phyloP scores from a whole-genome alignment of 2,113 vertebrate species.

The Menura novaehollandiae region DNA sequence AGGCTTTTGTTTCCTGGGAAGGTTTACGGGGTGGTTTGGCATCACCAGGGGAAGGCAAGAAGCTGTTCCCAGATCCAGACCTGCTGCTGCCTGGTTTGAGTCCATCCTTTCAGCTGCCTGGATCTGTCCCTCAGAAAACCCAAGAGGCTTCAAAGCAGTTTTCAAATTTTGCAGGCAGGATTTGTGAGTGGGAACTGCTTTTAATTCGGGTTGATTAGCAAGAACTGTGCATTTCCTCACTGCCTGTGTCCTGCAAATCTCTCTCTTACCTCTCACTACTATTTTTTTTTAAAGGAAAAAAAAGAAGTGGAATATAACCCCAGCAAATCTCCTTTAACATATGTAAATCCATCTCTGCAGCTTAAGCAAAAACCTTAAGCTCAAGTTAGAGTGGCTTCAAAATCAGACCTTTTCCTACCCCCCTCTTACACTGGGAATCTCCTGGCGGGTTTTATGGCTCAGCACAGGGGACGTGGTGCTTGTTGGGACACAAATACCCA shows the following conservation, averaged over 20 bases:
- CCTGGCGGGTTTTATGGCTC: neutral
- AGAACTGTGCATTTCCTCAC: neutral
- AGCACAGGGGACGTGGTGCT: accelerated
- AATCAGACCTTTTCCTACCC: neutral
- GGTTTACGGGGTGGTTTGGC: accelerated
- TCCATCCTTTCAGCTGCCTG: neutral
- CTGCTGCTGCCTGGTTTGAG: neutral
- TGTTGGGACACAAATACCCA: neutral
- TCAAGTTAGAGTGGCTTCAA: neutral
- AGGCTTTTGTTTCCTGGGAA: accelerated
- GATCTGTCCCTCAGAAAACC: neutral
- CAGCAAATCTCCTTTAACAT: neutral
- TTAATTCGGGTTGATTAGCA: neutral
- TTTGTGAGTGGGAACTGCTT: neutral
- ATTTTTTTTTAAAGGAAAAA: accelerated
- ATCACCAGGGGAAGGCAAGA: neutral
- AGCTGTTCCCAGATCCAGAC: neutral
- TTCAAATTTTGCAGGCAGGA: neutral
- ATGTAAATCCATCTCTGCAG: neutral
- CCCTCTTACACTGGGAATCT: neutral
- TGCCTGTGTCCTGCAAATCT: neutral
- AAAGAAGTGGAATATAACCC: neutral
- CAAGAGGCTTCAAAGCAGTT: neutral
- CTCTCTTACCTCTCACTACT: neutral
- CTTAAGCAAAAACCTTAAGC: neutral